Base-by-base conservation (phyloP, 2,888 invertebrate species). In the Scrobipalpa atriplicella region DNA sequence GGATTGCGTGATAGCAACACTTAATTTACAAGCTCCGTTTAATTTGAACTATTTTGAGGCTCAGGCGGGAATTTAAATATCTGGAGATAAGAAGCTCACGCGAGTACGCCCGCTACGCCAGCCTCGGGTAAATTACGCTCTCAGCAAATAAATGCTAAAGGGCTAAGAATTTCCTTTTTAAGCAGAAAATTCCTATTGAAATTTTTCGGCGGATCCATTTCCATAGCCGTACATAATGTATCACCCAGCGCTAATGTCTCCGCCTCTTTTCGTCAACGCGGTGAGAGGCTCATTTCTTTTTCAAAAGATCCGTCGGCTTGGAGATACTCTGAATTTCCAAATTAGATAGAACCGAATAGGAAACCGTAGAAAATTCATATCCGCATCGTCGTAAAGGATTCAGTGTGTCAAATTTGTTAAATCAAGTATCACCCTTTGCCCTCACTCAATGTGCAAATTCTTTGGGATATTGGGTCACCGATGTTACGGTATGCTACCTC, bases 1-100 rank as follows among this genome's bases (percentile, higher is more conserved):
- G 84, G 86, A 89, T 92, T 87, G 91, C 92, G 91, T 92, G 92
- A 90, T 89, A 83, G 88, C 90, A 89, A 90, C 92, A 91, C 91
- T 92, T 91, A 92, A 91, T 90, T 90, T 89, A 90, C 86, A 87
- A 87, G 86, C 86, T 84, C 86, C 86, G 82, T 87, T 88, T 87
- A 87, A 88, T 87, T 87, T 85, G 79, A 88, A 87, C 87, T 88
- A 87, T 88, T 88, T 87, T 86, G 86, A 86, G 86, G 83, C 83
- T 85, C 80, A 79, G 79, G 75, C 77, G 75, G 85, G 85, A 87
- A 87, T 88, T 88, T 87, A 87, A 88, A 87, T 87, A 86, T 85
- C 84, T 83, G 76, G 78, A 91, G 92, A 92, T 92, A 92, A 92
- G 90, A 81, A 87, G 84, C 84, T 84, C 90, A 90, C 92, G 90